A percentile compares a stretch with the other conserved stretches of the same genome.
Evolutionary conservation across 2,888 invertebrate genomes (phyloP).

Genomic region (Hemistola chrysoprasaria): DNA sequence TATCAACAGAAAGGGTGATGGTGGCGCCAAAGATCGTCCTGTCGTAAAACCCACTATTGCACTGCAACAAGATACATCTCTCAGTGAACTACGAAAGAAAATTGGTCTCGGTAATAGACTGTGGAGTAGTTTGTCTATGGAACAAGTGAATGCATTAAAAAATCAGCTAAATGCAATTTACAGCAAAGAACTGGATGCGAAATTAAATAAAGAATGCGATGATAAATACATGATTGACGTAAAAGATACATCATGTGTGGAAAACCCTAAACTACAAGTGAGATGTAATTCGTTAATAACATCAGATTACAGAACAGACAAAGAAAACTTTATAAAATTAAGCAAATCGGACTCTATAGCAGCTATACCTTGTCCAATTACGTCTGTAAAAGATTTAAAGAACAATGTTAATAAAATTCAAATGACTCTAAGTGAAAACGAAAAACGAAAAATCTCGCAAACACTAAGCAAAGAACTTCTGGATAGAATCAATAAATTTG

Average conservation of each 20-base stretch:
- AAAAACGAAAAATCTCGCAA: conserved; percentile 88
- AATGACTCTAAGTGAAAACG: conserved; percentile 83
- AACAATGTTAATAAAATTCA: conserved; percentile 75
- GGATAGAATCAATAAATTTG: conserved; percentile 82
- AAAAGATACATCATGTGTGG: conserved; percentile 52
- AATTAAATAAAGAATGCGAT: conserved; percentile 58
- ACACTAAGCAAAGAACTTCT: conserved; percentile 88
- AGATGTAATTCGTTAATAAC: conserved; percentile 81
- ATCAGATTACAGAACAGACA: conserved; percentile 58
- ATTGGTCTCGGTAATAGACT: conserved; percentile 88
- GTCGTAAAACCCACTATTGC: conserved; percentile 49
- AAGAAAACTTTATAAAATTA: conserved; percentile 59
- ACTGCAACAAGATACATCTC: conserved; percentile 61
- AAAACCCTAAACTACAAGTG: conserved; percentile 74
- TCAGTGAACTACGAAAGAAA: conserved; percentile 69
- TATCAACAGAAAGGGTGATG: conserved; percentile 84
- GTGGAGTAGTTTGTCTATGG: conserved; percentile 92
- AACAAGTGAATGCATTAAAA: conserved; percentile 91
- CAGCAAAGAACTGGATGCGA: conserved; percentile 80
- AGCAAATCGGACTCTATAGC: conserved; percentile 82
- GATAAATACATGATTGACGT: conserved; percentile 85
- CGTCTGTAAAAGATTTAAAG: conserved; percentile 70
- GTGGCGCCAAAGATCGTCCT: conserved; percentile 53
- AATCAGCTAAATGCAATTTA: conserved; percentile 92
- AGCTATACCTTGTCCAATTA: conserved; percentile 70